These are phyloP conservation scores for Mesorhabditis belari DNA, from an alignment of 2,888 invertebrate genomes.

Conservation along the genomic window DNA sequence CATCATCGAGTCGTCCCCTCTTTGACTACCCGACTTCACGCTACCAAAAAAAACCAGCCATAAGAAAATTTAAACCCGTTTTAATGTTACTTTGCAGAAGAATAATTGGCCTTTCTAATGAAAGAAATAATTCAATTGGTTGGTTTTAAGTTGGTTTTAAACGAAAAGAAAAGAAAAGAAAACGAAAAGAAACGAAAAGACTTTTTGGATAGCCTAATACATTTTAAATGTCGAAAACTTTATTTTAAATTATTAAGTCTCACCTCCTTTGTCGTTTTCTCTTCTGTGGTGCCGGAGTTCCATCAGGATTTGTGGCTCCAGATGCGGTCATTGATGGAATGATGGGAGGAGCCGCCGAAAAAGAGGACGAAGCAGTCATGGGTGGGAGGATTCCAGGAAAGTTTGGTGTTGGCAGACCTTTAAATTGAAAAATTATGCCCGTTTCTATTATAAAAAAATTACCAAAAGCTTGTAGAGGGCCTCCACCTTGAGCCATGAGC, in stretches of 20 bases:
- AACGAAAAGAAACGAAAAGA: no score
- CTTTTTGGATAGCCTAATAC: background rate
- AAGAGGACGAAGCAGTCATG: background rate
- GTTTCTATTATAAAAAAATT: no score
- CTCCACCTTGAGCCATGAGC: background rate
- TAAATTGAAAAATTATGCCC: background rate
- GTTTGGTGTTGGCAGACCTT: background rate
- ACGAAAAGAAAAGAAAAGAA: background rate
- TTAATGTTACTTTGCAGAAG: no score
- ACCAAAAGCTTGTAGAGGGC: background rate
- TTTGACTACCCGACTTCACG: no score
- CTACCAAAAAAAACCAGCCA: no score
- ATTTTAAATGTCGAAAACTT: background rate
- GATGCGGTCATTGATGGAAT: background rate
- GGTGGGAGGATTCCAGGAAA: no score
- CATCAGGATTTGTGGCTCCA: background rate
- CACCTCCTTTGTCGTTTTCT: constrained; percentile 37
- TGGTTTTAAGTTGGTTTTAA: no score
- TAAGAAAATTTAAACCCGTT: no score
- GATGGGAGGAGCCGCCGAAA: background rate
- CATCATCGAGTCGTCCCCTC: no score
- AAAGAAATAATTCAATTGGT: no score
- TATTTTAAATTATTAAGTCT: background rate
- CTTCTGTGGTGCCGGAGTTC: constrained; percentile 25
- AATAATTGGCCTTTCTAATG: no score